Base-by-base conservation (phyloP, 2,888 invertebrate genomes). In the Chrysopilus asiliformis region DNA sequence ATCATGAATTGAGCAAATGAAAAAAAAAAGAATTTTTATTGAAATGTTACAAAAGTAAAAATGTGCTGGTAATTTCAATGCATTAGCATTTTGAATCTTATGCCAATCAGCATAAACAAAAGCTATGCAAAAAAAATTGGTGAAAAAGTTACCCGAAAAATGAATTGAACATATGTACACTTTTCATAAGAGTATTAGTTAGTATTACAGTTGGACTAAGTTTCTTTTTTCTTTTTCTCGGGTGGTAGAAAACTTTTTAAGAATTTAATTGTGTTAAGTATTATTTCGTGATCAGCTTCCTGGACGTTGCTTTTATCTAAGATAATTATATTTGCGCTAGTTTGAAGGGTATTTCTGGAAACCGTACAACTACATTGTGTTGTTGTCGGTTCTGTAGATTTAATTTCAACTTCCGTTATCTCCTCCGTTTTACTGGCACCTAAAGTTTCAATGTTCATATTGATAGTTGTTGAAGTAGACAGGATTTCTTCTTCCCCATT, bases 181-280 rank as follows among this genome's bases (percentile, higher is more conserved):
- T n/a, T n/a, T n/a, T n/a, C n/a, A n/a, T n/a, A n/a, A n/a, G n/a
- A n/a, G n/a, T n/a, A n/a, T n/a, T n/a, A n/a, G n/a, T n/a, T n/a
- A n/a, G n/a, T n/a, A n/a, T n/a, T n/a, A n/a, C n/a, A n/a, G n/a
- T n/a, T n/a, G n/a, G n/a, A n/a, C n/a, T n/a, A n/a, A n/a, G n/a
- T n/a, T n/a, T n/a, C n/a, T 13, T 20, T 20, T 10, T 18, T 32
- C 16, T 30, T 30, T 10, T 9, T 49, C 2, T 57, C 51, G 12
- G 56, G 49, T 16, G 58, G 58, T 18, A 60, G 38, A 35, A 60
- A 60, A 36, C 55, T 56, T 36, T 60, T 47, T 14, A 60, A 42
- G 34, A 60, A 60, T 29, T 61, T 58, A 7, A 60, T 61, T 4
- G 61, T 61, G 32, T 51, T 57, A 9, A 46, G 38, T 41, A 60